These are phyloP conservation scores for Dasypogon diadema DNA, from an alignment of 2,888 invertebrate genomes.

Conservation along the genomic window DNA sequence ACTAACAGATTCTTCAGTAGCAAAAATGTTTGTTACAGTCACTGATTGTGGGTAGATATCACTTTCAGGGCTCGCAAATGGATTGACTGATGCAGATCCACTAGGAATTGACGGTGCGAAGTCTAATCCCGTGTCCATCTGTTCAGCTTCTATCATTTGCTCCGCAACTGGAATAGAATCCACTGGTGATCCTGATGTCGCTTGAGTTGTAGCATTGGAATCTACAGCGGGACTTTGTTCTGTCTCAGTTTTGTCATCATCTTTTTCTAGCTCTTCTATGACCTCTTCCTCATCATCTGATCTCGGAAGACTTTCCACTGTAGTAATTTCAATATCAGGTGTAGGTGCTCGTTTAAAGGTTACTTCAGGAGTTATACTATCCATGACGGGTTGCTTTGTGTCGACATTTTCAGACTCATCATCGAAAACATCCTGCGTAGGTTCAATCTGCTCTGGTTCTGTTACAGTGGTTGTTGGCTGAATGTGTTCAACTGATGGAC, in stretches of 20 bases:
- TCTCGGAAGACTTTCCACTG: conserved; percentile 66
- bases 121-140: conserved; percentile 67
- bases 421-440: not conserved
- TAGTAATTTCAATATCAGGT: conserved; percentile 68
- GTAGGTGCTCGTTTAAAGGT: conserved; percentile 65
- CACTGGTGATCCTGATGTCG: conserved; percentile 59
- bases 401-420: not conserved
- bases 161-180: conserved; percentile 57
- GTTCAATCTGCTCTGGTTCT: conserved; percentile 37
- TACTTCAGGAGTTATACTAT: conserved; percentile 62
- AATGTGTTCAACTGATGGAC: not conserved
- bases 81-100: conserved; percentile 69
- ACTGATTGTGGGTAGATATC: conserved; percentile 56
- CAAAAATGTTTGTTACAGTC: conserved; percentile 60
- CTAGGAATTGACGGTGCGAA: conserved; percentile 62
- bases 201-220: conserved; percentile 61
- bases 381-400: conserved; percentile 55
- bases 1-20: conserved; percentile 59
- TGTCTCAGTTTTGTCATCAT: conserved; percentile 57
- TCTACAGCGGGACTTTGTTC: conserved; percentile 64
- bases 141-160: conserved; percentile 61
- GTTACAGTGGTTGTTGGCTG: conserved; percentile 43
- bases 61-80: conserved; percentile 69
- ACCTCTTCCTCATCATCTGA: conserved; percentile 68
- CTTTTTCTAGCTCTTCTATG: conserved; percentile 55